These are phyloP conservation scores for Orchesellides sinensis DNA, from an alignment of 2,888 invertebrate genomes.

Conservation along the genomic window DNA sequence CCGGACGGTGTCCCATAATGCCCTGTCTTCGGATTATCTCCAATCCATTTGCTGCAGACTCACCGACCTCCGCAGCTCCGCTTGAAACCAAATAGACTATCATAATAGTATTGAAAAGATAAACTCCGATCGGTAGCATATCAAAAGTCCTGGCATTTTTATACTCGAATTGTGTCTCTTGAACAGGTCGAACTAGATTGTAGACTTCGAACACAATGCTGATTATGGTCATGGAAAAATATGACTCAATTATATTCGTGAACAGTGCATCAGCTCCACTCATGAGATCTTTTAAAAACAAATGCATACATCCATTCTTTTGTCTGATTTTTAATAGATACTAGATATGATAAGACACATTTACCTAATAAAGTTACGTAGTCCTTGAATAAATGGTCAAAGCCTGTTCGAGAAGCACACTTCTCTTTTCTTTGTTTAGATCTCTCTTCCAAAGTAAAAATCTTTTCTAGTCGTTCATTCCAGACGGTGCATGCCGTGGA, in stretches of 20 bases:
- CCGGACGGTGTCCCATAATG: conserved; percentile 61
- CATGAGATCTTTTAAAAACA: conserved; percentile 55
- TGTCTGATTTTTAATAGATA: background rate
- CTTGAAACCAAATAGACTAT: conserved; percentile 48
- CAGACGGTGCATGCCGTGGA: conserved; percentile 65
- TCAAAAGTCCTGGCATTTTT: conserved; percentile 53
- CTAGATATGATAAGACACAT: too few relatives aligned
- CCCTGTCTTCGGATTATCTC: conserved; percentile 71
- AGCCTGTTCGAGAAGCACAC: conserved; percentile 61
- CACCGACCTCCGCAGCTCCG: conserved; percentile 58
- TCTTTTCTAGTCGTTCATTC: conserved; percentile 69
- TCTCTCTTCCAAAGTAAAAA: conserved; percentile 62
- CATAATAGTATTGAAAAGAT: conserved; percentile 54
- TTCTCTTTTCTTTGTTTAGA: conserved; percentile 58
- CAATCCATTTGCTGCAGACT: conserved; percentile 59
- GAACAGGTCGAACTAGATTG: conserved; percentile 54
- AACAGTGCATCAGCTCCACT: conserved; percentile 69
- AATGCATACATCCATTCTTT: background rate
- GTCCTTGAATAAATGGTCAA: conserved; percentile 71
- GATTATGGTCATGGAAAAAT: conserved; percentile 64
- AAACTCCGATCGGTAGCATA: conserved; percentile 42
- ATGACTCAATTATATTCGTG: conserved; percentile 68
- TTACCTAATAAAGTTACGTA: conserved; percentile 59
- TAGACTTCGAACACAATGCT: conserved; percentile 71
- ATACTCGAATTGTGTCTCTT: conserved; percentile 30